phyloP scores from a whole-genome alignment of 2,888 invertebrate genomes.

The Nematopogon swammerdamellus region DNA sequence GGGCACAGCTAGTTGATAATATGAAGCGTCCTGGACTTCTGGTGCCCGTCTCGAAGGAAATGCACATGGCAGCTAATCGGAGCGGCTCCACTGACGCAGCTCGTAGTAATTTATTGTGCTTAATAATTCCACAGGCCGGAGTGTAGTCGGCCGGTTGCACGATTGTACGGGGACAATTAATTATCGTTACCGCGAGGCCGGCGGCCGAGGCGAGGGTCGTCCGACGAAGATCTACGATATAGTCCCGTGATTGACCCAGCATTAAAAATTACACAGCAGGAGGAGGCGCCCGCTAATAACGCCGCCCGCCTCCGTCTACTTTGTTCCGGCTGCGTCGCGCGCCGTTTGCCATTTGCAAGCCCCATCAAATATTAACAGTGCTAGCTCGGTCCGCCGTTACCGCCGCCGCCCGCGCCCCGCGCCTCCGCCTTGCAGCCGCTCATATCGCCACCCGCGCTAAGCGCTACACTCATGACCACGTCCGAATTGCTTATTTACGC shows the following conservation, averaged over 20 bases:
- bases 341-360: conserved; percentile 24
- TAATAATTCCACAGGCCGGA: conserved; percentile 52
- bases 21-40: no score
- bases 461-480: no score
- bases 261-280: conserved; percentile 56
- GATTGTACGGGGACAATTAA: conserved; percentile 47
- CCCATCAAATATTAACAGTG: conserved; percentile 41
- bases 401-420: not conserved
- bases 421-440: no score
- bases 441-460: no score
- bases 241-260: conserved; percentile 55
- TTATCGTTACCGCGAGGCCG: conserved; percentile 42
- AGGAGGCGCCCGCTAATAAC: conserved; percentile 29
- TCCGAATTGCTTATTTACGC: not conserved
- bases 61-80: not conserved
- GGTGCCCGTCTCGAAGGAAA: no score
- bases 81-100: conserved; percentile 5
- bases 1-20: no score
- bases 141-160: conserved; percentile 39
- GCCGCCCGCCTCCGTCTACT: conserved; percentile 26
- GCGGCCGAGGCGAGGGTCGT: conserved; percentile 5
- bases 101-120: conserved; percentile 28
- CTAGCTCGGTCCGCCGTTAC: conserved; percentile 25
- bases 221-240: conserved; percentile 51
- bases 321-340: conserved; percentile 43